Conservation (phyloP, 1,140 invertebrate species). For the Coelopa frigida region DNA sequence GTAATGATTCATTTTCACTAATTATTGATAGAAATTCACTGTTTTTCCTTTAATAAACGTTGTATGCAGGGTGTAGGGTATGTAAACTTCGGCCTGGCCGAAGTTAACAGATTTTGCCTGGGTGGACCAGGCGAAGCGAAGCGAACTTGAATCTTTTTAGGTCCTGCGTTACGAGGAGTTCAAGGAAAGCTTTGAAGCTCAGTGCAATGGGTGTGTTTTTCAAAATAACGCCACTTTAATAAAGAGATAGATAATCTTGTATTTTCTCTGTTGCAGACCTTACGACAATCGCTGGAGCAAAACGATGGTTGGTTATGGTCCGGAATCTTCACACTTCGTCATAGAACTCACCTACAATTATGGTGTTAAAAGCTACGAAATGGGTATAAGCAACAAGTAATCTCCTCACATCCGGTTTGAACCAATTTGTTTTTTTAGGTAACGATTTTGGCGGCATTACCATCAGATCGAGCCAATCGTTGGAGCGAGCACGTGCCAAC, state of each 20-base stretch:
- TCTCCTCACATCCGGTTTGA: no score
- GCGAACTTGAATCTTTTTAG: no score
- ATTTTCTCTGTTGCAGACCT: conserved; percentile 53
- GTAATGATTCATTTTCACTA: no score
- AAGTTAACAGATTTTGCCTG: no score
- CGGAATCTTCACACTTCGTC: conserved; percentile 92
- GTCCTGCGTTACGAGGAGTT: conserved; percentile 96
- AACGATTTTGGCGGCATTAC: conserved; percentile 89
- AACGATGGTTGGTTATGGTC: conserved; percentile 97
- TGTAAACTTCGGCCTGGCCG: no score
- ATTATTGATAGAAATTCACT: no score
- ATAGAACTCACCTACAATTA: conserved; percentile 98
- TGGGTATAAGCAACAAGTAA: no score
- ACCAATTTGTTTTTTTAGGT: conserved; percentile 42
- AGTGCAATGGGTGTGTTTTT: conserved; percentile 84
- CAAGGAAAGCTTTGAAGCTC: conserved; percentile 87
- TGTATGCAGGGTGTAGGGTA: no score
- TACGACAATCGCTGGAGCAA: conserved; percentile 98
- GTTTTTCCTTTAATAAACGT: no score
- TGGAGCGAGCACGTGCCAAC: conserved; percentile 61
- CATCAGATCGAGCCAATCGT: conserved; percentile 67
- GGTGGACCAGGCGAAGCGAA: no score
- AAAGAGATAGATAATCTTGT: conserved; percentile 1
- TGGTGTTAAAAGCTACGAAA: conserved; percentile 76
- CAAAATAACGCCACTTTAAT: background rate